Evolutionary conservation across 2,113 vertebrate species (phyloP).

Genomic region (Stegastes partitus): DNA sequence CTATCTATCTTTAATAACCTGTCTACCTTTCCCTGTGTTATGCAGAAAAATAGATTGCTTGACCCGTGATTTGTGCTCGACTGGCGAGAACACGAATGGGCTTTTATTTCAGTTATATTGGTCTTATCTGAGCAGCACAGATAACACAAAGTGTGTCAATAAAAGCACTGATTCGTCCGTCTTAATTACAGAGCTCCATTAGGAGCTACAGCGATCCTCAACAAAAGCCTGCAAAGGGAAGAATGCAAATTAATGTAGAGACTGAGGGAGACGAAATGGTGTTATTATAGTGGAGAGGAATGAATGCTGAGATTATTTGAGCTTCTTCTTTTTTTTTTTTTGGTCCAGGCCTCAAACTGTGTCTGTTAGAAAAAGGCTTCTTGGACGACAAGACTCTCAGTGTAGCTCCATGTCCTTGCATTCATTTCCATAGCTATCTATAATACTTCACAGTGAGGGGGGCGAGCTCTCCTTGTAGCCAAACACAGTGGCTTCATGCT

Average conservation of each 20-base stretch:
- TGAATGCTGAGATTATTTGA: conserved; percentile 40
- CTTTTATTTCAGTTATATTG: conserved; percentile 30
- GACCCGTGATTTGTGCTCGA: conserved; percentile 5
- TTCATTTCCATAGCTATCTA: conserved; percentile 60
- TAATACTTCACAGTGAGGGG: conserved; percentile 44
- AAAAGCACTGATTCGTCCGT: conserved; percentile 21
- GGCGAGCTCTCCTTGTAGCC: conserved; percentile 19
- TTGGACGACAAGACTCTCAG: conserved; percentile 9
- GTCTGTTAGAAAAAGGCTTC: conserved; percentile 30
- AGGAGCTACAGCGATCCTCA: conserved; percentile 40
- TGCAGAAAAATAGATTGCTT: not conserved
- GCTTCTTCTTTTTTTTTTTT: conserved; percentile 36
- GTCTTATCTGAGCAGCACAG: conserved; percentile 47
- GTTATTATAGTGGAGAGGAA: conserved; percentile 35
- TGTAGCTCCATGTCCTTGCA: conserved; percentile 64
- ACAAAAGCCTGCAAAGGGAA: conserved; percentile 39
- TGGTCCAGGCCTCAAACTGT: conserved; percentile 37
- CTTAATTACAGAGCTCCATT: conserved; percentile 62
- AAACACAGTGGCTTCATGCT: conserved; percentile 67
- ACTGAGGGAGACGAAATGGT: conserved; percentile 18
- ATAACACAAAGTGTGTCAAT: conserved; percentile 36
- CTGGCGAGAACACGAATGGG: conserved; percentile 14
- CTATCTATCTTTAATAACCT: conserved; percentile 29
- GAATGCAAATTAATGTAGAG: conserved; percentile 50
- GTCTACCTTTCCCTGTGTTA: not conserved